Conservation (phyloP, 2,888 invertebrate genomes). For the Salticus scenicus region DNA sequence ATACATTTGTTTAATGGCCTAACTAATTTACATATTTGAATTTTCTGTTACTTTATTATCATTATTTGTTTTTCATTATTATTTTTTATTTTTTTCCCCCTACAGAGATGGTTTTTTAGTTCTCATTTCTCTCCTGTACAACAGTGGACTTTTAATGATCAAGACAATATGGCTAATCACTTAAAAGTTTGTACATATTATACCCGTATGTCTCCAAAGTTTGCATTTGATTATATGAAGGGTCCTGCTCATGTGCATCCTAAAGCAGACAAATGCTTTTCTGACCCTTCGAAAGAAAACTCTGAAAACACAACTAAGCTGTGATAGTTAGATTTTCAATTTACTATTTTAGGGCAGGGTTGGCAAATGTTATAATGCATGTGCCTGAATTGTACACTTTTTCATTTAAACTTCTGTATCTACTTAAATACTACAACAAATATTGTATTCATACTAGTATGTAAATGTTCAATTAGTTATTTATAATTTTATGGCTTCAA, state of each 20-base stretch:
- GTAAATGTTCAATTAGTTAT: no score
- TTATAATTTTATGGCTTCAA: no score
- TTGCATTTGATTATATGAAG: conserved; percentile 38
- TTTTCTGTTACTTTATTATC: no score
- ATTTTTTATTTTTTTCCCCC: conserved; percentile 10
- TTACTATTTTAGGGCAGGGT: not conserved
- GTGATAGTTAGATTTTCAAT: conserved; percentile 36
- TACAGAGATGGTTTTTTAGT: conserved; percentile 77
- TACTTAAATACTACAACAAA: no score
- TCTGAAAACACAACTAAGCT: conserved; percentile 57
- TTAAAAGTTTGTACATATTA: conserved; percentile 76
- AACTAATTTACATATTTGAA: no score
- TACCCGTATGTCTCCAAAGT: conserved; percentile 40
- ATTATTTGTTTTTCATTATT: no score
- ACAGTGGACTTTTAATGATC: conserved; percentile 76
- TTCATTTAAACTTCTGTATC: no score
- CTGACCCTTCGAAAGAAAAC: conserved; percentile 34
- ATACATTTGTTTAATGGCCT: no score
- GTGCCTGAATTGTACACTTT: not conserved
- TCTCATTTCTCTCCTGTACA: conserved; percentile 76
- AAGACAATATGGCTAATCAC: conserved; percentile 75
- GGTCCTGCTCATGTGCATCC: conserved; percentile 26
- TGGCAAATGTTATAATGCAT: not conserved
- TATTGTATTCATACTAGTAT: no score
- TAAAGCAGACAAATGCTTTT: conserved; percentile 34